Conservation (phyloP, 2,113 vertebrate genomes). For the Galeopterus variegatus region DNA sequence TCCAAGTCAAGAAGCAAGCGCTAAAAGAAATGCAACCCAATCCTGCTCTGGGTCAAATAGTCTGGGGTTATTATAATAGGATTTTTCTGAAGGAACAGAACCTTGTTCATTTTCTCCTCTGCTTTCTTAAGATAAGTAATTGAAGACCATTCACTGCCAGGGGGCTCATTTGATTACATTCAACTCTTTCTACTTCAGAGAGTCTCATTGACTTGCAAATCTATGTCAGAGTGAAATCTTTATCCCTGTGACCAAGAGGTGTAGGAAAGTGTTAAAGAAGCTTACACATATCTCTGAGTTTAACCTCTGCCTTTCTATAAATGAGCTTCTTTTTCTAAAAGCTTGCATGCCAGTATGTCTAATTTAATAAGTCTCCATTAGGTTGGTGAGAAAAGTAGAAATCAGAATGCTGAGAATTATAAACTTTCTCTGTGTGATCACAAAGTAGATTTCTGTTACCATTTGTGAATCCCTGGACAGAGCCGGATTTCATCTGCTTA, state of each 20-base stretch:
- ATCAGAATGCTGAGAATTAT: not conserved
- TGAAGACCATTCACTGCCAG: not conserved
- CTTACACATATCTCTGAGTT: not conserved
- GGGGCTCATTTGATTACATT: not conserved
- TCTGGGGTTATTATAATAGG: not conserved
- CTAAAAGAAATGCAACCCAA: not conserved
- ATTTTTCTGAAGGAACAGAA: not conserved
- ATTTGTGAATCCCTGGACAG: not conserved
- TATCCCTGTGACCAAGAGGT: not conserved
- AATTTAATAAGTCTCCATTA: not conserved
- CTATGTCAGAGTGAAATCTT: not conserved
- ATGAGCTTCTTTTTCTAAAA: not conserved
- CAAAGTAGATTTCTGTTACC: not conserved
- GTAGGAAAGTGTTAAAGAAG: not conserved
- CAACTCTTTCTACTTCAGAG: conserved; percentile 1
- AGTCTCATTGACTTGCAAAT: not conserved
- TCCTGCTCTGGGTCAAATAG: not conserved
- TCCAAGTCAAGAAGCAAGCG: not conserved
- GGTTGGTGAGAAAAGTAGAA: not conserved
- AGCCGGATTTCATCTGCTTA: not conserved
- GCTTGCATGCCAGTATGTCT: not conserved
- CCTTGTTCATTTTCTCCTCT: not conserved
- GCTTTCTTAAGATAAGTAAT: not conserved
- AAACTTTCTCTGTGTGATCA: not conserved
- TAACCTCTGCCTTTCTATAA: not conserved